Base-by-base conservation (phyloP, 2,113 vertebrate species). In the Argyrosomus japonicus region DNA sequence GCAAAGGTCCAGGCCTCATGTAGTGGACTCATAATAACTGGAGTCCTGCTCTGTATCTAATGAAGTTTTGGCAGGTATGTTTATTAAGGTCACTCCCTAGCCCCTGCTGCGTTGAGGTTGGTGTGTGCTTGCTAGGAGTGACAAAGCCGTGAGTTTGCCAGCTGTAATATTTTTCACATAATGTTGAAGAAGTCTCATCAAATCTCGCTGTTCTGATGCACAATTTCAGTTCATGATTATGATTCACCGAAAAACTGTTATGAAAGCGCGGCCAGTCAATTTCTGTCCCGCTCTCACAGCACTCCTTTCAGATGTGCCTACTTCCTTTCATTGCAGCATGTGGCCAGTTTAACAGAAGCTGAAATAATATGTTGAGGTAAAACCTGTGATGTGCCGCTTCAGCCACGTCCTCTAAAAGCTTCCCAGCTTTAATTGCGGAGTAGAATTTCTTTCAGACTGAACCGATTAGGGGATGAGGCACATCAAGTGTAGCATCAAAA, bases 271-370 rank as follows among this genome's bases (percentile, higher is more conserved):
- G 27, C 8, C 13, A 18, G 48, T 64, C 40, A 40, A 5, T 64
- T 69, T 13, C 54, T 67, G 56, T 56, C 79, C 83, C 45, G n/a
- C 61, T 73, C 48, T 63, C 27, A 50, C 14, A 72, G 32, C 15
- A 1, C 32, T 77, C 29, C 50, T 47, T 80, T 80, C 51, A 80
- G 15, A 40, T 8, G 11, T 54, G 6, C 14, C 61, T 72, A n/a
- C 23, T 63, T 72, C 56, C 67, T 83, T 67, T 81, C 51, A 53
- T 77, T 69, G 17, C 75, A 75, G 14, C 68, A 36, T 65, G 56
- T 40, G 27, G 64, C n/a, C 17, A 21, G 25, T 68, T 69, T 45
- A 58, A 69, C 51, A 18, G 19, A 67, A 61, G 54, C 85, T 68
- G 60, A 29, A 50, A 53, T 77, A 48, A 79, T 76, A 62, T 53